Evolutionary conservation across 2,113 vertebrate genomes (phyloP).

Genomic region (Scortum barcoo): DNA sequence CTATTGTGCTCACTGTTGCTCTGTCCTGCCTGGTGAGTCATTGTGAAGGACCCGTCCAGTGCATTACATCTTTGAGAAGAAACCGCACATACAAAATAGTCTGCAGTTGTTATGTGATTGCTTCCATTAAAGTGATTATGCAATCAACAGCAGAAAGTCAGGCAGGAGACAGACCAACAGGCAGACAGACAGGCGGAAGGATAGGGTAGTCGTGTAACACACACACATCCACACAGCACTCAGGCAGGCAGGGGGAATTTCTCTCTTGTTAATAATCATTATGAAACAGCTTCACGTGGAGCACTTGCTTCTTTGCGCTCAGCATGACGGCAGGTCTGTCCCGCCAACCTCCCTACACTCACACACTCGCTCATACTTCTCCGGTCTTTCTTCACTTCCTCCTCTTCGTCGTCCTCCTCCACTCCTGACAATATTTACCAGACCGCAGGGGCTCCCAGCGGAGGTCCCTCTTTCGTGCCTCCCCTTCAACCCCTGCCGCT

Average conservation of each 20-base stretch:
- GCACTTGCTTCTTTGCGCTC: constrained; percentile 69
- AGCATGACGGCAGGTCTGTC: constrained; percentile 72
- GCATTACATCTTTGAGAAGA: constrained; percentile 47
- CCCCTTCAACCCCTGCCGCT: constrained; percentile 6
- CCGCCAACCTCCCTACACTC: constrained; percentile 8
- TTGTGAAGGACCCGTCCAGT: constrained; percentile 37
- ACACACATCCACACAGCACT: constrained; percentile 33
- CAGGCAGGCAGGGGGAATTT: constrained; percentile 57
- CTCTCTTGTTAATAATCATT: constrained; percentile 80
- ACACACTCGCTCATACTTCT: constrained; percentile 9
- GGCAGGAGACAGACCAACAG: constrained; percentile 17
- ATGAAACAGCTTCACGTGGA: constrained; percentile 75
- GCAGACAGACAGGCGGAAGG: constrained; percentile 4
- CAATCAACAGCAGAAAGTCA: constrained; percentile 68
- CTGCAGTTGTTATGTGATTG: constrained; percentile 75
- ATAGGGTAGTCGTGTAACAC: constrained; percentile 30
- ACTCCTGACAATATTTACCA: constrained; percentile 75
- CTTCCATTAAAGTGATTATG: constrained; percentile 78
- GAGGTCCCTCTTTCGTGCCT: constrained; percentile 26
- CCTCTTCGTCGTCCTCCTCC: background rate
- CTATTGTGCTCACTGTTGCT: constrained; percentile 32
- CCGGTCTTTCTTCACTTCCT: background rate
- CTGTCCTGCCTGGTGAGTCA: constrained; percentile 59
- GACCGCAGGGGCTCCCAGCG: constrained; percentile 58
- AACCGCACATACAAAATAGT: constrained; percentile 54